Conservation (phyloP, 1,140 invertebrate genomes). For the Aphelenchoides avenae region DNA sequence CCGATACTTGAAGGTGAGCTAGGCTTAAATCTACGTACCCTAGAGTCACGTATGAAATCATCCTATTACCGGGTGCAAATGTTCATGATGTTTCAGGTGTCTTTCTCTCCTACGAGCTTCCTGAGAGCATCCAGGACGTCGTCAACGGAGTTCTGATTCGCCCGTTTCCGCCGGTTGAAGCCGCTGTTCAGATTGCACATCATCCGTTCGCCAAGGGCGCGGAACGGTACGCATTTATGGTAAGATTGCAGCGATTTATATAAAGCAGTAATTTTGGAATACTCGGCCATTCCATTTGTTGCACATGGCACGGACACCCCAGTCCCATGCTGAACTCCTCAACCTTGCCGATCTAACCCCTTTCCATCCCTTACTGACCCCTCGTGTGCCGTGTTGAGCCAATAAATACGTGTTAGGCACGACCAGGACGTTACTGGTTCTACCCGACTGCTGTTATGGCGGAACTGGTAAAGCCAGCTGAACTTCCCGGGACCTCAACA, state of each 20-base stretch:
- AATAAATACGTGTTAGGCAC: background rate
- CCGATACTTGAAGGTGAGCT: background rate
- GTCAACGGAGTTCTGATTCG: background rate
- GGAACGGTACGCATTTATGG: slow-evolving; percentile 10
- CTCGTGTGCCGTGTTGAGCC: background rate
- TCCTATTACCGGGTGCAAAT: no score
- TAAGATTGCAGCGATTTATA: background rate
- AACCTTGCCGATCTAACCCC: slow-evolving; percentile 3
- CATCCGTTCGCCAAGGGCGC: slow-evolving; percentile 1
- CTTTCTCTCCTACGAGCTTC: slow-evolving; percentile 5
- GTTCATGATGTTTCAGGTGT: no score
- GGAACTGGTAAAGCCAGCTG: no score
- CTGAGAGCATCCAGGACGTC: slow-evolving; percentile 2
- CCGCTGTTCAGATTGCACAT: slow-evolving; percentile 1
- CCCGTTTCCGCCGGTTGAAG: background rate
- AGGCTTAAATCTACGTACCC: no score
- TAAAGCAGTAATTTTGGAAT: background rate
- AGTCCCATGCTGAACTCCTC: background rate
- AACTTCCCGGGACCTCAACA: slow-evolving; percentile 2
- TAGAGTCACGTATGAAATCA: no score
- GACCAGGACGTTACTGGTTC: background rate
- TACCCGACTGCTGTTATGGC: no score
- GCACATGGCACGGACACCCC: background rate
- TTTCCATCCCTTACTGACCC: slow-evolving; percentile 2
- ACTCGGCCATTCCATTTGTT: background rate